These are phyloP conservation scores for Sylvilagus bachmani DNA, from an alignment of 2,113 vertebrate genomes.

Conservation along the genomic window DNA sequence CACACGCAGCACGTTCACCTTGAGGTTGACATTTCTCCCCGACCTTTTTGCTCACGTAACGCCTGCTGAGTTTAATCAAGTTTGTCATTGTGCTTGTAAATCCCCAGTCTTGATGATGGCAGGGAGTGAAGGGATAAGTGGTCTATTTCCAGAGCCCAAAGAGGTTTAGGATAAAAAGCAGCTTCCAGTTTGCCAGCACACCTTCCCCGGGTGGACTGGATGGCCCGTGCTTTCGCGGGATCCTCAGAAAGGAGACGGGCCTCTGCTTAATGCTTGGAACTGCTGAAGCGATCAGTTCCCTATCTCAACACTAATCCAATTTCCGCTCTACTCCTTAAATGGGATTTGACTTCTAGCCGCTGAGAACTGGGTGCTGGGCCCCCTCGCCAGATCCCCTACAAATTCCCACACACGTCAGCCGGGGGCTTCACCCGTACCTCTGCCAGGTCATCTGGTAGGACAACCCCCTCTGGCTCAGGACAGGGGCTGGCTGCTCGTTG, in stretches of 20 bases:
- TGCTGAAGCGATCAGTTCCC: conserved; percentile 81
- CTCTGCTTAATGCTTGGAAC: conserved; percentile 78
- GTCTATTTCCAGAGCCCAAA: conserved; percentile 82
- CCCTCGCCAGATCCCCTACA: conserved; percentile 82
- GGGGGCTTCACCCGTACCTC: neutral
- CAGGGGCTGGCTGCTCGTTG: neutral
- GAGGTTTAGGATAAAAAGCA: conserved; percentile 75
- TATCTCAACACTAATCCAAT: conserved; percentile 76
- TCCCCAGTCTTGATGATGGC: conserved; percentile 40
- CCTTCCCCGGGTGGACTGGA: neutral
- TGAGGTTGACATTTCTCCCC: conserved; percentile 49
- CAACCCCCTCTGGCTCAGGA: neutral
- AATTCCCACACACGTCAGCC: conserved; percentile 75
- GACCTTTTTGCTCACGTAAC: conserved; percentile 60
- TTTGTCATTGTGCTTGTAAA: neutral
- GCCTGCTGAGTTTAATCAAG: conserved; percentile 46
- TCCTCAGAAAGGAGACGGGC: neutral
- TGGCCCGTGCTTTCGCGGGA: neutral
- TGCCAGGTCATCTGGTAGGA: neutral
- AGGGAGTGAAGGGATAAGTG: conserved; percentile 48
- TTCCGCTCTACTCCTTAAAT: conserved; percentile 66
- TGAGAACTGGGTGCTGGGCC: conserved; percentile 56
- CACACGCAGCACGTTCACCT: neutral
- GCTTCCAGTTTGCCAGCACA: neutral
- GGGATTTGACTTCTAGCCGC: conserved; percentile 82